phyloP scores from a whole-genome alignment of 2,113 vertebrate genomes.

The Ibidorhyncha struthersii region DNA sequence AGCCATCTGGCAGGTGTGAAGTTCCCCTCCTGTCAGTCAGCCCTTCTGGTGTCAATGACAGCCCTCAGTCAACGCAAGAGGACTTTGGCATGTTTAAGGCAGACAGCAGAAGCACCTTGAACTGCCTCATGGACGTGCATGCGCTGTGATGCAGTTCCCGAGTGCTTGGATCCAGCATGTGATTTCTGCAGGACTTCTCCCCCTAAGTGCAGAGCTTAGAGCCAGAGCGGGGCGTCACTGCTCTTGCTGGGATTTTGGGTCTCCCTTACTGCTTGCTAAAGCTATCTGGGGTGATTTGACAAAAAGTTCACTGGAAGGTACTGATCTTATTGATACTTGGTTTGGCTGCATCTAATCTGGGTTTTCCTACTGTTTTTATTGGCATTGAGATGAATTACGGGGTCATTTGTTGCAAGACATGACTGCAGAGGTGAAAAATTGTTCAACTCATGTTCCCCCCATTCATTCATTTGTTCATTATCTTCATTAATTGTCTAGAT shows the following conservation, averaged over 20 bases:
- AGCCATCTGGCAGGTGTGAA: neutral
- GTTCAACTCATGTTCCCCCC: neutral
- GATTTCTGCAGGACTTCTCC: neutral
- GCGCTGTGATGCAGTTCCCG: neutral
- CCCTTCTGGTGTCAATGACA: neutral
- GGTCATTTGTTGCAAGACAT: neutral
- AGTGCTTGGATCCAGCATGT: neutral
- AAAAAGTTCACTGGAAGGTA: neutral
- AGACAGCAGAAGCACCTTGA: neutral
- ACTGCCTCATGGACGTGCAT: neutral
- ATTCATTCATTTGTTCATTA: neutral
- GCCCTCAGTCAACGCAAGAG: neutral
- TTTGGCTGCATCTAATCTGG: neutral
- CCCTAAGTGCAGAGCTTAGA: neutral
- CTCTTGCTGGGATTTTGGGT: neutral
- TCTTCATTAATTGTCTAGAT: neutral
- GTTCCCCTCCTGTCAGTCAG: neutral
- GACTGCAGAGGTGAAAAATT: neutral
- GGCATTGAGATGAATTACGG: neutral
- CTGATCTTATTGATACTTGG: neutral
- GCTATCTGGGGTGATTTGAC: neutral
- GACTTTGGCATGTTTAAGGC: neutral
- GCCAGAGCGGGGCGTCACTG: neutral
- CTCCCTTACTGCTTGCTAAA: neutral
- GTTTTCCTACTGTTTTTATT: neutral